These are phyloP conservation scores for Liopterus haemorrhoidalis DNA, from an alignment of 2,888 invertebrate genomes.

Conservation along the genomic window DNA sequence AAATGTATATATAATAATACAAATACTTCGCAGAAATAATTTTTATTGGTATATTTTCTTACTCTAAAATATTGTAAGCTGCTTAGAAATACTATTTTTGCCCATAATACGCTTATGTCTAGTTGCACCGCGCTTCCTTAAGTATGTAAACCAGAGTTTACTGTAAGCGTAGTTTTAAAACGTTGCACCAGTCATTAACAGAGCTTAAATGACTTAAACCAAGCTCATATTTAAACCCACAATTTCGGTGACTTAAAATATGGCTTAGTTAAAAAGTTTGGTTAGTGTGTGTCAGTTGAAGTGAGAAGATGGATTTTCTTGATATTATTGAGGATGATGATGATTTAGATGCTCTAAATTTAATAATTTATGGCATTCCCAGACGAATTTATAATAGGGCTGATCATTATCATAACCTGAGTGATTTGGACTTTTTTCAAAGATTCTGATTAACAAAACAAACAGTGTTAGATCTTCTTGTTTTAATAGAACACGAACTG, in stretches of 20 bases:
- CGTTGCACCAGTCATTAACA: slow-evolving; percentile 9
- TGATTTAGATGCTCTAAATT: slow-evolving; percentile 12
- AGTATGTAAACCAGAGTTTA: slow-evolving; percentile 2
- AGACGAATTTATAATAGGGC: slow-evolving; percentile 9
- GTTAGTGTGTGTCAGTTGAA: neutral
- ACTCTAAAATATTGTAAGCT: too few species aligned
- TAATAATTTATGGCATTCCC: slow-evolving; percentile 11
- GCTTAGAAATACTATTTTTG: too few species aligned
- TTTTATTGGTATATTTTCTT: too few species aligned
- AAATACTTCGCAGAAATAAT: too few species aligned
- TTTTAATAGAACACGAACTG: slow-evolving; percentile 1
- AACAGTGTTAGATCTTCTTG: slow-evolving; percentile 5
- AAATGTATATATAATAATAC: too few species aligned
- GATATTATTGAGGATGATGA: slow-evolving; percentile 11
- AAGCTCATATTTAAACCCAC: slow-evolving; percentile 6
- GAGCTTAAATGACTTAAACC: slow-evolving; percentile 1
- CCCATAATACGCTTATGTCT: too few species aligned
- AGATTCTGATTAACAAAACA: slow-evolving; percentile 4
- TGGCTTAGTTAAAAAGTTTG: slow-evolving; percentile 3
- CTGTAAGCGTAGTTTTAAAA: slow-evolving; percentile 2
- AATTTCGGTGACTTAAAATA: slow-evolving; percentile 1
- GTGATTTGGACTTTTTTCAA: slow-evolving; percentile 1
- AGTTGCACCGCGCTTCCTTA: too few species aligned
- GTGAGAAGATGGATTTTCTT: neutral
- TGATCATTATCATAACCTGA: slow-evolving; percentile 3